phyloP scores from a whole-genome alignment of 2,888 invertebrate genomes.

The Sabatieria punctata region DNA sequence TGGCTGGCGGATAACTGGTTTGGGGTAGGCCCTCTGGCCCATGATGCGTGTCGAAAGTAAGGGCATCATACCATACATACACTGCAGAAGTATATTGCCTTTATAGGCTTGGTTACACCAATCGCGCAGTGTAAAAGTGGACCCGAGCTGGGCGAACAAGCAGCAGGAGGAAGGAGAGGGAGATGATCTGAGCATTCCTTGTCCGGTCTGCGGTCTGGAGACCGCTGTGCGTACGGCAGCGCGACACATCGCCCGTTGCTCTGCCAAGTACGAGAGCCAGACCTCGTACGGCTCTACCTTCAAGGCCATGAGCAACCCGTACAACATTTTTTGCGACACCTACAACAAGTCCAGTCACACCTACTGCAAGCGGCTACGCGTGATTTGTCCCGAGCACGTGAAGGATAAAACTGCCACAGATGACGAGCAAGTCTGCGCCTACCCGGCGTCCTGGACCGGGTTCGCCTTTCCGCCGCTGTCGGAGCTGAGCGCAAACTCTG shows the following conservation, averaged over 20 bases:
- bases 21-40: too few species aligned
- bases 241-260: slow-evolving; percentile 94
- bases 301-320: slow-evolving; percentile 52
- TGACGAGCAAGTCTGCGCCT: too few species aligned
- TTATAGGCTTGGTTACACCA: neutral
- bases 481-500: too few species aligned
- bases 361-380: slow-evolving; percentile 83
- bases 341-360: slow-evolving; percentile 56
- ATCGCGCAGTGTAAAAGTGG: neutral
- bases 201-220: slow-evolving; percentile 91
- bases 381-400: slow-evolving; percentile 91
- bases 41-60: too few species aligned
- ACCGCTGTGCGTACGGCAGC: slow-evolving; percentile 75
- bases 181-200: slow-evolving; percentile 62
- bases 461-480: too few species aligned
- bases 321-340: slow-evolving; percentile 80
- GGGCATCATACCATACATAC: too few species aligned
- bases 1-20: too few species aligned
- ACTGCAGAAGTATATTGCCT: too few species aligned
- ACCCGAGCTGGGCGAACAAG: slow-evolving; percentile 2
- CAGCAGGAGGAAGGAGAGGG: slow-evolving; percentile 9
- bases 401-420: too few species aligned
- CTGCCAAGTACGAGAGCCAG: slow-evolving; percentile 90
- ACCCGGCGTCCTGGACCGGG: too few species aligned
- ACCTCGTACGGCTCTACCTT: slow-evolving; percentile 87